phyloP scores from a whole-genome alignment of 2,797 vertebrate genomes.

The Chelonia mydas region DNA sequence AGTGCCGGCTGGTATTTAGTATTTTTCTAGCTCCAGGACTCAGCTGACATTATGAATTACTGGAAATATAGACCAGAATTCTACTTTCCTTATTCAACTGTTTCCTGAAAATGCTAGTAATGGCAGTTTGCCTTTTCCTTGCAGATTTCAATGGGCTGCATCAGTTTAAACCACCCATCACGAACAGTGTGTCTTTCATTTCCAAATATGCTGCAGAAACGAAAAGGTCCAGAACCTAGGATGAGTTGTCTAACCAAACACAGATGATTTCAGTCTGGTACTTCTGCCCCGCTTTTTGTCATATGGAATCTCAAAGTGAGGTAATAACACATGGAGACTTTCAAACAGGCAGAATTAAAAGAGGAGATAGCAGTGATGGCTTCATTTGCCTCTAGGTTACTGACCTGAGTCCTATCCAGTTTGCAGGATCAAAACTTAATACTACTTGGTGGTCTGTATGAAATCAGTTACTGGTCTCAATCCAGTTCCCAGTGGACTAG shows the following conservation, averaged over 20 bases:
- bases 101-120: constrained; percentile 35
- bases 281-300: not conserved
- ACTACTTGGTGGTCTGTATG: not conserved
- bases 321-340: not conserved
- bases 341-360: not conserved
- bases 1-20: constrained; percentile 31
- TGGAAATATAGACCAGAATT: constrained; percentile 44
- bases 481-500: not conserved
- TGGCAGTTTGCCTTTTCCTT: not conserved
- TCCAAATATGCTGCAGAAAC: not conserved
- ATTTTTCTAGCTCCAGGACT: constrained; percentile 65
- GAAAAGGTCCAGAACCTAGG: not conserved
- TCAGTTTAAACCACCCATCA: not conserved
- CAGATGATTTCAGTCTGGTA: not conserved
- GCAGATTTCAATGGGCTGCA: rapidly evolving
- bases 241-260: not conserved
- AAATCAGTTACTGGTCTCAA: not conserved
- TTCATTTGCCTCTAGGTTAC: not conserved
- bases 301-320: not conserved
- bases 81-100: not conserved
- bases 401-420: not conserved
- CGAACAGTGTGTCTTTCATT: not conserved
- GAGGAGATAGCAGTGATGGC: not conserved
- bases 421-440: not conserved
- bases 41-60: constrained; percentile 56